Evolutionary conservation across 35 echinoderm and acorn worm genomes (phyloP).

Genomic region (Apostichopus parvimensis): DNA sequence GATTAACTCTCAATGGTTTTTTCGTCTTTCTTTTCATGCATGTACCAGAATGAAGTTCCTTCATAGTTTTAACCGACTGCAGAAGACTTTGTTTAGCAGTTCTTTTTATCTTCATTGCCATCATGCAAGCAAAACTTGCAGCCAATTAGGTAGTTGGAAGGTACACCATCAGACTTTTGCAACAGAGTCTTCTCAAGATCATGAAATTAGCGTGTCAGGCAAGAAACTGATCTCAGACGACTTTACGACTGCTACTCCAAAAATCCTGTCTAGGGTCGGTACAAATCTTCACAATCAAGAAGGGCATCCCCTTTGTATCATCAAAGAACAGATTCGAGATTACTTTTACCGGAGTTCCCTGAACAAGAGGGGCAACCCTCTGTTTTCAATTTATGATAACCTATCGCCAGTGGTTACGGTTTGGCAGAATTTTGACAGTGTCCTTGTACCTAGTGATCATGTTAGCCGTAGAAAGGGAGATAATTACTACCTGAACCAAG

Average conservation of each 20-base stretch:
- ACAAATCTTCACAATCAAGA: conserved; percentile 79
- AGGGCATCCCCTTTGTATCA: conserved; percentile 87
- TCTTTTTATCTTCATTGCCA: background rate
- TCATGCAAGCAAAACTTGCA: background rate
- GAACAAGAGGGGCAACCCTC: conserved; percentile 78
- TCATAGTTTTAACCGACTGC: background rate
- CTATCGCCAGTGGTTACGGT: conserved; percentile 81
- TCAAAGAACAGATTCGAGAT: conserved; percentile 86
- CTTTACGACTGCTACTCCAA: conserved; percentile 87
- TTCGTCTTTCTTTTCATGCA: no score
- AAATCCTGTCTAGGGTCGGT: conserved; percentile 77
- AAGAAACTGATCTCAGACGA: conserved; percentile 66
- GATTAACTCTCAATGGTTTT: no score
- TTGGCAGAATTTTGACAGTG: conserved; percentile 90
- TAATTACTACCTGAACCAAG: conserved; percentile 92
- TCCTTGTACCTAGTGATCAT: conserved; percentile 83
- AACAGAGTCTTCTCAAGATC: background rate
- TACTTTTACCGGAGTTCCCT: conserved; percentile 75
- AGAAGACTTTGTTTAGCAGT: background rate
- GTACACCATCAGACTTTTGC: background rate
- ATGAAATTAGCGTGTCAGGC: conserved; percentile 52
- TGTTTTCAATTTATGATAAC: conserved; percentile 95
- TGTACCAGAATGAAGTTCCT: conserved; percentile 16
- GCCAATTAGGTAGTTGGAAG: background rate
- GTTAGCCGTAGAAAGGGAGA: conserved; percentile 80